phyloP scores from a whole-genome alignment of 64 coral and sea anemone species.

The Exaiptasia diaphana region DNA sequence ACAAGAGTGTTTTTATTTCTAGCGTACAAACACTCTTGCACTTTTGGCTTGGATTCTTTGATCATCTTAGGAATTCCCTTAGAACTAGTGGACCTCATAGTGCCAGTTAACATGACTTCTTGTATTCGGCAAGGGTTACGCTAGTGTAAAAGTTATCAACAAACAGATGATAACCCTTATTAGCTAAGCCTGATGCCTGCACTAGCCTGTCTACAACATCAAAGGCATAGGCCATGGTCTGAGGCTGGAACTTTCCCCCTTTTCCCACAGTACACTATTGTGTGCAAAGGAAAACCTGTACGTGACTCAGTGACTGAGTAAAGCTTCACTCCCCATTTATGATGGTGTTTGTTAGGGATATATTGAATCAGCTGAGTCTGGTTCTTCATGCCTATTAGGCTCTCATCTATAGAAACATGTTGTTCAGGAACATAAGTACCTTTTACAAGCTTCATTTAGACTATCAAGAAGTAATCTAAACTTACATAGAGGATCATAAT shows the following conservation, averaged over 20 bases:
- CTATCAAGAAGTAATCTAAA: not conserved
- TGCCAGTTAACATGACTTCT: not conserved
- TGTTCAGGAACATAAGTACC: not conserved
- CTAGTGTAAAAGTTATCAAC: constrained; percentile 41
- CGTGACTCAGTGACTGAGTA: not conserved
- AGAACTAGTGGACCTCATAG: not conserved
- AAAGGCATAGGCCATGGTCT: constrained; percentile 37
- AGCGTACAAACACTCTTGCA: not conserved
- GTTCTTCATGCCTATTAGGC: constrained; percentile 47
- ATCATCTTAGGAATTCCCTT: constrained; percentile 39
- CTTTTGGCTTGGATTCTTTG: not conserved
- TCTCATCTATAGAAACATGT: constrained; percentile 44
- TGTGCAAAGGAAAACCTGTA: constrained; percentile 13
- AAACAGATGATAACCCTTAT: constrained; percentile 50
- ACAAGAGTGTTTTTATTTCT: not conserved
- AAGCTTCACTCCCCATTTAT: constrained; percentile 42
- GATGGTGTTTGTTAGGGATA: constrained; percentile 65
- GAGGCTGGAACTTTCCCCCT: not conserved
- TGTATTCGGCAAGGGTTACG: constrained; percentile 6
- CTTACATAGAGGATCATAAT: not conserved
- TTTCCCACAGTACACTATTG: constrained; percentile 48
- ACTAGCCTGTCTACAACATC: constrained; percentile 25
- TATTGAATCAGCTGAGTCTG: constrained; percentile 38
- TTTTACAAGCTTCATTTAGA: not conserved
- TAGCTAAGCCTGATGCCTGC: not conserved